Evolutionary conservation across 2,888 invertebrate species (phyloP).

Genomic region (Trypoxylon attenuatum): DNA sequence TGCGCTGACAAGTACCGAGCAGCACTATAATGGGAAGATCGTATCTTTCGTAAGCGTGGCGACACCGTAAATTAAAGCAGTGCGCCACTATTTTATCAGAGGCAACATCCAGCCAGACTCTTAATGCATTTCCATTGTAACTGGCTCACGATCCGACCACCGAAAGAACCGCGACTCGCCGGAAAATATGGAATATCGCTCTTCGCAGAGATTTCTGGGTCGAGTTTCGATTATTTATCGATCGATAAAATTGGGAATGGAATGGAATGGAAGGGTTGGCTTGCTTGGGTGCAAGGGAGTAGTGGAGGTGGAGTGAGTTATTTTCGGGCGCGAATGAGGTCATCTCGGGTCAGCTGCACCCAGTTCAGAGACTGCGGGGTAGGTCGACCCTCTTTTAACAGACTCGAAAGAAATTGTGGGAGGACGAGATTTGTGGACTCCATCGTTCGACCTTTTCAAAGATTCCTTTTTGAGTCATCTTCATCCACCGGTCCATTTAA

Average conservation of each 20-base stretch:
- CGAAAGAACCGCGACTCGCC: background rate
- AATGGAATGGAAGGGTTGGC: constrained; percentile 7
- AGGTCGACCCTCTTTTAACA: constrained; percentile 37
- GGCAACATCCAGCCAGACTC: constrained; percentile 25
- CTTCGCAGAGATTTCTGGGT: background rate
- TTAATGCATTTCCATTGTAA: constrained; percentile 45
- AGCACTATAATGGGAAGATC: constrained; percentile 15
- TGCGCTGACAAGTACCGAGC: constrained; percentile 32
- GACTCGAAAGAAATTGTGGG: constrained; percentile 32
- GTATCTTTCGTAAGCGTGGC: constrained; percentile 28
- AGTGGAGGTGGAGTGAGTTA: constrained; percentile 61
- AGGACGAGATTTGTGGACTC: constrained; percentile 1
- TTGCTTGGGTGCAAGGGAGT: constrained; percentile 11
- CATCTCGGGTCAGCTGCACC: constrained; percentile 59
- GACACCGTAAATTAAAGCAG: constrained; percentile 42
- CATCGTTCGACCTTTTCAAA: no score
- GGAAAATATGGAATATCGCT: constrained; percentile 2
- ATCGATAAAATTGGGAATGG: constrained; percentile 26
- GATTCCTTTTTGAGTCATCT: no score
- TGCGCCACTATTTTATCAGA: constrained; percentile 32
- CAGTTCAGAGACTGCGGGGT: constrained; percentile 43
- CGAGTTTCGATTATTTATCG: background rate
- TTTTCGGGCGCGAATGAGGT: constrained; percentile 68
- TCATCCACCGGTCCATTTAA: no score
- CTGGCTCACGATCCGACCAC: background rate